phyloP scores from a whole-genome alignment of 2,888 invertebrate species.

The Himalopsyche japonica region DNA sequence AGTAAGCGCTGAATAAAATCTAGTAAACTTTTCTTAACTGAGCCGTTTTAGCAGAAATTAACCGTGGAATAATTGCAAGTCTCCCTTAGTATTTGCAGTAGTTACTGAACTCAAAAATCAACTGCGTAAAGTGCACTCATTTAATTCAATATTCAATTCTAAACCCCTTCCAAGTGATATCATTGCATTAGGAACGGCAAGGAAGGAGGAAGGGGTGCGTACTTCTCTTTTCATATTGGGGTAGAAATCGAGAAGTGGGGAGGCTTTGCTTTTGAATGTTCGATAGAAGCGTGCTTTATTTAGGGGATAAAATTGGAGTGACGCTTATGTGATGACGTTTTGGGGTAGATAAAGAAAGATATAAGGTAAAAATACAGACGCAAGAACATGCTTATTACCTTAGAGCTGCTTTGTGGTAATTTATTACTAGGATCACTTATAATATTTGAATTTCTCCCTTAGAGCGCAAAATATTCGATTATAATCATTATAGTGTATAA shows the following conservation, averaged over 20 bases:
- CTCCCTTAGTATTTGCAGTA: background rate
- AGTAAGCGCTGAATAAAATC: too few species aligned
- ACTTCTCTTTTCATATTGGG: background rate
- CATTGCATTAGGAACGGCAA: constrained; percentile 40
- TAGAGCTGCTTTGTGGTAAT: too few species aligned
- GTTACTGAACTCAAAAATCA: background rate
- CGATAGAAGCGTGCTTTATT: background rate
- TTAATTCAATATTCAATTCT: constrained; percentile 36
- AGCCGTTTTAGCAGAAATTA: background rate
- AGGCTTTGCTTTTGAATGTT: background rate
- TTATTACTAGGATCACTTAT: too few species aligned
- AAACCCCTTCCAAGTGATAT: constrained; percentile 42
- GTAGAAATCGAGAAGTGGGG: background rate
- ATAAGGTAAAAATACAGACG: background rate
- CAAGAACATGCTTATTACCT: too few species aligned
- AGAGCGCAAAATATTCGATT: too few species aligned
- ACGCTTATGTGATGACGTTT: background rate
- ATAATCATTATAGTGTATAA: too few species aligned
- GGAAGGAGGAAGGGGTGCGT: constrained; percentile 27
- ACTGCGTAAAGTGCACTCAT: constrained; percentile 44
- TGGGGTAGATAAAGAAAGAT: background rate
- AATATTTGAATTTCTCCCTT: too few species aligned
- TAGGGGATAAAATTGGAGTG: background rate
- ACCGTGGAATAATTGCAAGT: background rate
- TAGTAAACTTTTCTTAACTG: background rate